Conservation (phyloP, 2,888 invertebrate genomes). For the Labia minor region DNA sequence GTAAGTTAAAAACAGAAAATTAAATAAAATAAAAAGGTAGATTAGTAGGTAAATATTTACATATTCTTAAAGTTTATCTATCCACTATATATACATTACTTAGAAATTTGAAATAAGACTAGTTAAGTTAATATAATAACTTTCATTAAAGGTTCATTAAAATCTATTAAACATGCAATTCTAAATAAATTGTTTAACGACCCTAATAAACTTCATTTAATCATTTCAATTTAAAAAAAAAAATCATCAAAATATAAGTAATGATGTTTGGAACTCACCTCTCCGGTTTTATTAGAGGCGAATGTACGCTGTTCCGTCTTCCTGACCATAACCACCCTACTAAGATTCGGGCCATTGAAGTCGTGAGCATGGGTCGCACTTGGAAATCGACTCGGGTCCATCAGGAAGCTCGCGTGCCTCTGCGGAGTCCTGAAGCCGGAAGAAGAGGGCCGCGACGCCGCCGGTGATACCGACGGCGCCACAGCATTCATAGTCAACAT, state of each 20-base stretch:
- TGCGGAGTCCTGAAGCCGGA: slow-evolving; percentile 19
- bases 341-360: slow-evolving; percentile 36
- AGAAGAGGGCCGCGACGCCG: slow-evolving; percentile 13
- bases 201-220: too few relatives aligned
- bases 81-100: too few relatives aligned
- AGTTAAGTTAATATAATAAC: too few relatives aligned
- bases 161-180: too few relatives aligned
- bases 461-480: slow-evolving; percentile 8
- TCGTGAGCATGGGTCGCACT: slow-evolving; percentile 31
- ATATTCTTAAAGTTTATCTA: too few relatives aligned
- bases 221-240: not conserved
- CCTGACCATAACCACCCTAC: slow-evolving; percentile 55
- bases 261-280: slow-evolving; percentile 35
- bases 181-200: too few relatives aligned
- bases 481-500: not conserved
- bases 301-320: slow-evolving; percentile 56
- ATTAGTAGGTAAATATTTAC: too few relatives aligned
- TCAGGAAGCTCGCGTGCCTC: slow-evolving; percentile 19
- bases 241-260: not conserved
- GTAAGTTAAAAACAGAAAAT: too few relatives aligned
- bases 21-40: too few relatives aligned
- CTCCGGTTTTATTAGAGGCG: slow-evolving; percentile 46
- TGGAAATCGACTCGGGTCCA: slow-evolving; percentile 30
- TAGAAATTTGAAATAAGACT: too few relatives aligned
- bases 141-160: too few relatives aligned